Base-by-base conservation (phyloP, 2,797 vertebrate species). In the Acrossocheilus fasciatus region DNA sequence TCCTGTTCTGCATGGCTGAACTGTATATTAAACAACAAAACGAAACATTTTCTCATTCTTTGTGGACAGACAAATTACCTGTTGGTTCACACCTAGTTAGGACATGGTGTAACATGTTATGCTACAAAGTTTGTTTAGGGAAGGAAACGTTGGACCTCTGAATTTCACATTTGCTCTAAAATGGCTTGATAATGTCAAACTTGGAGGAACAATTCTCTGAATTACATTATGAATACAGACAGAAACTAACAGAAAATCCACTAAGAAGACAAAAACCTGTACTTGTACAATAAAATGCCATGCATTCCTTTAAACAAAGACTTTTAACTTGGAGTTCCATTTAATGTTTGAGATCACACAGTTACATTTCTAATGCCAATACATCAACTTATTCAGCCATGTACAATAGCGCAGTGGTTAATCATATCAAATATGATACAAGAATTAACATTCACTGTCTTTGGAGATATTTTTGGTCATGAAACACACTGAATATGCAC, bases 221-320 rank as follows among this genome's bases (percentile, higher is more conserved):
- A 52, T 52, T 52, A 11, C 45, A 52, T 57, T 43, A 72, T 34
- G n/a, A 82, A 43, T 45, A 74, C 52, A 74, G 50, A 82, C n/a
- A 73, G n/a, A 74, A 47, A 6, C 54, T 74, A 57, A 23, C 7
- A 30, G 41, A 8, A 36, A 45, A 43, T 14, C 20, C 82, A 73
- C 36, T 30, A 10, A 20, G 17, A 70, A 26, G 50, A n/a, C 6
- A 43, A 34, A 66, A 34, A 26, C 59, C 7, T 30, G 62, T 73
- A 26, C 4, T 30, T 50, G 72, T 39, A 18, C 26, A 50, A 47
- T 64, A 10, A 23, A 62, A 59, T 47, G 18, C 30, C 43, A 12
- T 2, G 10, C 12, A 2, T 74, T 83, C 17, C 4, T 23, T 74
- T 36, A 77, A 54, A 39, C 18, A 74, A 72, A 57, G 0, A 59